Base-by-base conservation (phyloP, 2,888 invertebrate genomes). In the Scaptodrosophila latifasciaeformis region DNA sequence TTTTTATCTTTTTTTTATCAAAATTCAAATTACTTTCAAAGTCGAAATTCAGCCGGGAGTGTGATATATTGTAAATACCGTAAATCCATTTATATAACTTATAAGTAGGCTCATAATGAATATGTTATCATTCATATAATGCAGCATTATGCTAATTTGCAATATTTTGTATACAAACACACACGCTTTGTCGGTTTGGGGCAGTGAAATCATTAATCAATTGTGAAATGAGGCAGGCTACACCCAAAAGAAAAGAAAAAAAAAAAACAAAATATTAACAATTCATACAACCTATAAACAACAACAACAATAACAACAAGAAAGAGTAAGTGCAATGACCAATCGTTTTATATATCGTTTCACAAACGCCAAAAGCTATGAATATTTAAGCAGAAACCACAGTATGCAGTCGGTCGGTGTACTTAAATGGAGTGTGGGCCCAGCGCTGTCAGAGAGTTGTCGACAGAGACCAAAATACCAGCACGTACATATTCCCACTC, bases 121-220 rank as follows among this genome's bases (percentile, higher is more conserved):
- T 62, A 53, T 62, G 17, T 18, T 37, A 18, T 10, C 4, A 17
- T 67, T 68, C 66, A 70, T 67, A 72, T 76, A 67, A 58, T 72
- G 72, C 54, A 47, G 57, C 60, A 72, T 72, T 72, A 72, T 72
- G 70, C 70, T 72, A 76, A 72, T 72, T 70, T 67, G 54, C 44
- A 43, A 48, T 31, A 29, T 55, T 64, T 57, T n/a, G 7, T 24
- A 24, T 24, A 24, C 24, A 3, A 3, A 24, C 24, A 24, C 24
- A 24, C 24, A 24, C 24, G n/a, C 27, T 19, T 13, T 37, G 45
- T 37, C n/a, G 45, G n/a, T n/a, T n/a, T 24, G 10, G 12, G 15
- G 49, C 54, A 59, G 68, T 66, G 77, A 77, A 72, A 77, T 74
- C 72, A 72, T 77, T 74, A 74, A 72, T 77, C 72, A 72, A 64